Percentiles rank a stretch among this genome's conserved stretches.
These are phyloP conservation scores for Tetragnatha versicolor DNA, from an alignment of 1,140 invertebrate species.

Conservation along the genomic window DNA sequence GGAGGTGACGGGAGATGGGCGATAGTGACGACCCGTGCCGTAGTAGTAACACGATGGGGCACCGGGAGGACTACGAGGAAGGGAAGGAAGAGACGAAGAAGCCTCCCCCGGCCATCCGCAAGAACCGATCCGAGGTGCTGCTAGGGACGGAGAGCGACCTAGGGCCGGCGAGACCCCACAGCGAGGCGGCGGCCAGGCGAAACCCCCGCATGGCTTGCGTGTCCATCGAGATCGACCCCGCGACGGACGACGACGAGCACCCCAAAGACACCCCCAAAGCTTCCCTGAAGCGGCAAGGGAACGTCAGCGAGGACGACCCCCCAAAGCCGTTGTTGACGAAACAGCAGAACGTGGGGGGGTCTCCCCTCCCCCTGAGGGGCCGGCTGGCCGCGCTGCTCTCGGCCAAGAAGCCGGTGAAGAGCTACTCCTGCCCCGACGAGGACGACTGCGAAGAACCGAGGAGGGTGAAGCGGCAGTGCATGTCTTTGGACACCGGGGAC, in stretches of 20 bases:
- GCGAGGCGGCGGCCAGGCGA: neutral
- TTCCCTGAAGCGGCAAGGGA: conserved; percentile 15
- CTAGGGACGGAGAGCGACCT: conserved; percentile 5
- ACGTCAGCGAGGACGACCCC: conserved; percentile 13
- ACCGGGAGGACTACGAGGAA: conserved; percentile 27
- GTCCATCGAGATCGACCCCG: conserved; percentile 48
- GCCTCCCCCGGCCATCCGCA: neutral
- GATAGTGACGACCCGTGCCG: neutral
- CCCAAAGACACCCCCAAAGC: neutral
- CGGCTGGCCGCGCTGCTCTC: conserved; percentile 16
- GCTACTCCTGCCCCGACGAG: conserved; percentile 44
- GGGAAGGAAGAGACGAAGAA: neutral
- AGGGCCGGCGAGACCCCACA: conserved; percentile 1
- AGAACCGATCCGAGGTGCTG: conserved; percentile 36
- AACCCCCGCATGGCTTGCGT: conserved; percentile 14
- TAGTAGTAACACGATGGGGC: conserved; percentile 24
- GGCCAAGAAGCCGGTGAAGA: conserved; percentile 28
- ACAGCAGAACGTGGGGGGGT: conserved; percentile 13
- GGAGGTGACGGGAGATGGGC: conserved; percentile 28
- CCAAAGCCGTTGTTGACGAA: conserved; percentile 15
- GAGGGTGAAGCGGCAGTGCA: conserved; percentile 31
- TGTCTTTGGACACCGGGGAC: conserved; percentile 26
- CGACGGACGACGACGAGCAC: conserved; percentile 33
- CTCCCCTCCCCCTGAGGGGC: neutral
- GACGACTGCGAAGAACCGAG: neutral